Evolutionary conservation across 2,113 vertebrate genomes (phyloP), one percentile per base, ranked within the genome.

Genomic region (Rynchops niger): DNA sequence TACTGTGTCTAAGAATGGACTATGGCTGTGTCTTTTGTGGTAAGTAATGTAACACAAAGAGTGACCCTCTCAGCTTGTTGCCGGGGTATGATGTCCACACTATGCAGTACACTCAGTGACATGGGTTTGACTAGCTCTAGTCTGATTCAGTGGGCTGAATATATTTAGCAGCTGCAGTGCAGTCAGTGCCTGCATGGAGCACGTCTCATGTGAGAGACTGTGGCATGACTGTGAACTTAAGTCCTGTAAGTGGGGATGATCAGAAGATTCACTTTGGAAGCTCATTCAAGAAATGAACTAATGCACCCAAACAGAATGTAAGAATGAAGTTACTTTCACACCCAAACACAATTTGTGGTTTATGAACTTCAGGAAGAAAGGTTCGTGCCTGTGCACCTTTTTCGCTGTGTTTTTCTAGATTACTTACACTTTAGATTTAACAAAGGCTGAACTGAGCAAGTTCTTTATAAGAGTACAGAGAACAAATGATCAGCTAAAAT

Each of bases 401-500:
- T 93, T 96, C 65, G 69, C 81, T 92, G 9, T 90, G 38, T 86
- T 97, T 95, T 95, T 77, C 34, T 96, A 89, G 88, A 42, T 82
- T 52, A 45, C 43, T 95, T 97, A 81, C 40, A 79, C 81, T 86
- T 97, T 61, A 91, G 86, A 86, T 59, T 30, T 94, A 94, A 50
- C 36, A 80, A 56, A 90, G 63, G 59, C 43, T 92, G 77, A 95
- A 52, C 32, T 70, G 81, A 67, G 81, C 25, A n/a, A 96, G 58
- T 65, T 84, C 74, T 78, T 93, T 87, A 65, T 87, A 78, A 50
- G 82, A 79, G 15, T 74, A 40, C 32, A 50, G 38, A 65, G 59
- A 47, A 97, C 97, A 96, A 97, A 95, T 55, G 27, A 73, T 82
- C 65, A 86, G 25, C 49, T 93, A 45, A 84, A 84, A 80, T n/a